Conservation (phyloP, 2,888 invertebrate species). For the Sphinx pinastri region DNA sequence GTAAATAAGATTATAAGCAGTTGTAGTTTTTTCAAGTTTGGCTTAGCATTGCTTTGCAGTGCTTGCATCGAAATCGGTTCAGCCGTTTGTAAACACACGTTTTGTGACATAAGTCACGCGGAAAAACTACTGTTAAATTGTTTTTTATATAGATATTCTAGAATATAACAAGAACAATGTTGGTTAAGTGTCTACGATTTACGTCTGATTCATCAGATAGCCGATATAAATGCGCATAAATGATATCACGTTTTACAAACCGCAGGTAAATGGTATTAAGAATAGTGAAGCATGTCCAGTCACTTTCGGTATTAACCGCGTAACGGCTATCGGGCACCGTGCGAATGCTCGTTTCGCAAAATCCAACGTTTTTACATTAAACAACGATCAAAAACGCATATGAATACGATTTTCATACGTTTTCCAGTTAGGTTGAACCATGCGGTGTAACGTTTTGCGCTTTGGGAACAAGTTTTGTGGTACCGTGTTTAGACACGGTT, state of each 20-base stretch:
- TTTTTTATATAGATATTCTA: no score
- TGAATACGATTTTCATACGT: conserved; percentile 26
- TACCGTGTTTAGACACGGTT: conserved; percentile 24
- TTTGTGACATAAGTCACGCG: no score
- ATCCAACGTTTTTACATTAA: conserved; percentile 38
- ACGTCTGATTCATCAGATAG: background rate
- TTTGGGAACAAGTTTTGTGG: background rate
- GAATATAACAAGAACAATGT: no score
- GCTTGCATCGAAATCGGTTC: no score
- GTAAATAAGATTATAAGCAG: no score
- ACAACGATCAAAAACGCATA: conserved; percentile 37
- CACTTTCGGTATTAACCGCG: background rate
- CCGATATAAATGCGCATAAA: background rate
- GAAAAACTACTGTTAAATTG: no score
- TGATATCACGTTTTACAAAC: conserved; percentile 8
- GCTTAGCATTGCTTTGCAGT: no score
- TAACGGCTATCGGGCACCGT: background rate
- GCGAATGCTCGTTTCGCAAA: conserved; percentile 20
- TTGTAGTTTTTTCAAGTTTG: no score
- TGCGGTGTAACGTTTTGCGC: conserved; percentile 32
- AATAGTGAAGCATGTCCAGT: conserved; percentile 27
- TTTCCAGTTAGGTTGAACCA: conserved; percentile 34
- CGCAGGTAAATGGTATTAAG: conserved; percentile 13
- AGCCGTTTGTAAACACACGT: no score
- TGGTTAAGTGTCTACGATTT: background rate